Evolutionary conservation across 2,888 invertebrate species (phyloP).

Genomic region (Catocala fraxini): DNA sequence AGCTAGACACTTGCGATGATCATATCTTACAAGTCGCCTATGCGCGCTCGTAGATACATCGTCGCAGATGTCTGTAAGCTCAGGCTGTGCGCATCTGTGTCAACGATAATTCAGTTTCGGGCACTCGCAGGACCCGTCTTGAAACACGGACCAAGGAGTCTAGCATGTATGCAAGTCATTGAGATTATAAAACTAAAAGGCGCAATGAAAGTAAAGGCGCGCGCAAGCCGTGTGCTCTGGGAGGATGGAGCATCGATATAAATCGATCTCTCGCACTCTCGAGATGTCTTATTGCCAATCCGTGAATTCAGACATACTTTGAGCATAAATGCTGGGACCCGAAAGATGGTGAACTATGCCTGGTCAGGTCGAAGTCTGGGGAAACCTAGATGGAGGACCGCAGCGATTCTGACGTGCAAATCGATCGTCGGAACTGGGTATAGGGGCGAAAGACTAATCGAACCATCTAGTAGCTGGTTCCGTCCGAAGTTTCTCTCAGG

Average conservation of each 20-base stretch:
- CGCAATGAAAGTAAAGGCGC: conserved; percentile 89
- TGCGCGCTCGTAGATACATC: conserved; percentile 62
- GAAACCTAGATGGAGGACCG: conserved; percentile 91
- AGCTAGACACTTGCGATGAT: conserved; percentile 60
- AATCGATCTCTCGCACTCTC: conserved; percentile 84
- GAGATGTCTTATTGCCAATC: conserved; percentile 85
- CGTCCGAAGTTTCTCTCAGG: too few species aligned
- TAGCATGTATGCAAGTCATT: conserved; percentile 90
- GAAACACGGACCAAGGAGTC: conserved; percentile 77
- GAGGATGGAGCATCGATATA: conserved; percentile 77
- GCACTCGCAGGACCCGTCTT: conserved; percentile 90
- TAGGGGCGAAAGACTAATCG: too few species aligned
- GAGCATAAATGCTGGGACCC: conserved; percentile 91
- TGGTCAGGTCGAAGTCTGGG: conserved; percentile 91
- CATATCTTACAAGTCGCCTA: conserved; percentile 59
- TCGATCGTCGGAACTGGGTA: too few species aligned
- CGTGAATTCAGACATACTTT: conserved; percentile 82
- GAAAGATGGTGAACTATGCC: conserved; percentile 92
- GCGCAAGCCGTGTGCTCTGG: conserved; percentile 64
- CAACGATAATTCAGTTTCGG: conserved; percentile 75
- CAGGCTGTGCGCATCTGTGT: conserved; percentile 66
- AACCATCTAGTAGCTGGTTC: too few species aligned
- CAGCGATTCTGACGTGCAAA: conserved; percentile 90
- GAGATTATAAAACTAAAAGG: conserved; percentile 88
- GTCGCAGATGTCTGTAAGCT: conserved; percentile 58